Percentiles rank a stretch among this genome's conserved stretches.
Evolutionary conservation across 2,888 invertebrate species (phyloP).

Genomic region (Thumatha senex): DNA sequence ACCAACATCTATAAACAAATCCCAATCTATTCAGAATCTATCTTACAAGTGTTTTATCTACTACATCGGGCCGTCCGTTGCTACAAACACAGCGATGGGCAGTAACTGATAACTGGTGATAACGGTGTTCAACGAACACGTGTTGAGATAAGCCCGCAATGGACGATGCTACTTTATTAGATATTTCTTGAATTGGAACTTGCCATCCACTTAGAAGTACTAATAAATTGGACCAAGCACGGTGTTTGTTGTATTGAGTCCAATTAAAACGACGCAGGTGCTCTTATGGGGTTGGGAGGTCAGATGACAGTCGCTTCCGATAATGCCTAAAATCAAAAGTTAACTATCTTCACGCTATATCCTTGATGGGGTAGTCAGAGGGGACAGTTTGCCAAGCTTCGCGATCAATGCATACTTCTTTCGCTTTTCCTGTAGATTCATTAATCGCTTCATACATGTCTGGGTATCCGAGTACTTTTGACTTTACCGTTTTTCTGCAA

Average conservation of each 20-base stretch:
- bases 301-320: no score
- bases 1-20: not conserved
- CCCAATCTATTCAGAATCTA: not conserved
- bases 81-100: not conserved
- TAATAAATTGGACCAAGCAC: not conserved
- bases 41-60: conserved; percentile 2
- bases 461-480: no score
- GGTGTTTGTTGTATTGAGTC: not conserved
- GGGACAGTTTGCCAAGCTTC: no score
- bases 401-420: no score
- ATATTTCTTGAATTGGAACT: not conserved
- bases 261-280: no score
- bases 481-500: no score
- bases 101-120: conserved; percentile 5
- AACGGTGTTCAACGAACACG: conserved; percentile 5
- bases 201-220: not conserved
- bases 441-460: no score
- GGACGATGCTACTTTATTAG: not conserved
- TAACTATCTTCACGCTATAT: no score
- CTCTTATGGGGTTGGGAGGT: no score
- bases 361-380: no score
- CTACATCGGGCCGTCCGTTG: not conserved
- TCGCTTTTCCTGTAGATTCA: no score
- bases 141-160: conserved; percentile 2
- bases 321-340: no score